Evolutionary conservation across 1,140 invertebrate species (phyloP), one percentile per base, ranked within the genome.

Genomic region (Paralvinella palmiformis): DNA sequence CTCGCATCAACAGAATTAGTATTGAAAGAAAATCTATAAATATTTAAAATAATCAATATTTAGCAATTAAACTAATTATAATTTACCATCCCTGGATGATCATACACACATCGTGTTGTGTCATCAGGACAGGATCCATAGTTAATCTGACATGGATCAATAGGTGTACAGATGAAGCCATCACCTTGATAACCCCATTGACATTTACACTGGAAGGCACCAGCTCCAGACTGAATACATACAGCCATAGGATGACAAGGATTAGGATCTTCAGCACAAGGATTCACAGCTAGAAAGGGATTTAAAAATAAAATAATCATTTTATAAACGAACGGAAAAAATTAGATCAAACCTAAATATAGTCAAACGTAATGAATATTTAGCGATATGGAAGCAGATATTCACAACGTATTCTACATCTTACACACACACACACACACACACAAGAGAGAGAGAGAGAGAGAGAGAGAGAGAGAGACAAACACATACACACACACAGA

Each of bases 71-170:
- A n/a, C n/a, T n/a, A n/a, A n/a, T n/a, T n/a, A n/a, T n/a, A n/a
- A n/a, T 66, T 52, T 65, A 73, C 73, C 64, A 63, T 27, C 7
- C 69, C 71, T 35, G 73, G 71, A 13, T 64, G 68, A n/a, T 37
- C 53, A 59, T 70, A 70, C 4, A 68, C 58, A 69, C 73, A 75
- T 36, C 57, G 50, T 3, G 70, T 68, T 17, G 67, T 65, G 31
- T 66, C 65, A 4, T 45, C 50, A 4, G 64, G 68, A 70, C 74
- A 76, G 0, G 69, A 72, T 24, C 73, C 74, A 58, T 69, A 63
- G 13, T 71, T 48, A 3, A 44, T 50, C 36, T 71, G 63, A 62
- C 74, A 76, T 2, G 71, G 72, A 55, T 76, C 66, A 50, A 74
- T 71, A 20, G 72, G 64, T 22, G 61, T 32, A 67, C 74, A 76